These are phyloP conservation scores for Cephus cinctus DNA, from an alignment of 1,140 invertebrate species.

Conservation along the genomic window DNA sequence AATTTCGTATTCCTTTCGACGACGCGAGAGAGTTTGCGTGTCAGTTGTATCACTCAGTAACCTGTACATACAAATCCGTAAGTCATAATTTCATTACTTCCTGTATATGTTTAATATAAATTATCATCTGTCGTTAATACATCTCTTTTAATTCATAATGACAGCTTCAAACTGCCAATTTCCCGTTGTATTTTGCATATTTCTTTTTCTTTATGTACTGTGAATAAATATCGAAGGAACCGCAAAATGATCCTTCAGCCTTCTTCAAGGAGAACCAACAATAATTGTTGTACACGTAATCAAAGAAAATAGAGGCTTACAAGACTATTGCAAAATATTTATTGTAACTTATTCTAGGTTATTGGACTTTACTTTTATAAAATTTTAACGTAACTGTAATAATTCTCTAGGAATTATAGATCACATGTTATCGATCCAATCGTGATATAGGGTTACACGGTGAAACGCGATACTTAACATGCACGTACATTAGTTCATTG, in stretches of 20 bases:
- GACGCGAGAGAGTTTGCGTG: background rate
- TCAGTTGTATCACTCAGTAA: background rate
- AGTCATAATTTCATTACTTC: background rate
- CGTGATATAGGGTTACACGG: no score
- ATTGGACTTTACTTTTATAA: background rate
- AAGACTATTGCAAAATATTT: background rate
- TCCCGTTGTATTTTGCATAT: background rate
- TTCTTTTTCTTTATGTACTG: background rate
- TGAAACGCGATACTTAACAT: no score
- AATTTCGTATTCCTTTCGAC: background rate
- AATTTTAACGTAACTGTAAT: no score
- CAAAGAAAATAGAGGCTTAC: background rate
- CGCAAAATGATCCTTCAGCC: no score
- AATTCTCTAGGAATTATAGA: no score
- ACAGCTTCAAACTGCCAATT: background rate
- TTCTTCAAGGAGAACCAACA: no score
- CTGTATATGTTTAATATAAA: no score
- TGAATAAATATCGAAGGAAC: no score
- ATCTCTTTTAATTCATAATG: background rate
- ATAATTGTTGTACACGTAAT: no score
- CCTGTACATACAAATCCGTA: background rate
- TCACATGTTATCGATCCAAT: no score
- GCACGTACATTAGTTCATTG: background rate
- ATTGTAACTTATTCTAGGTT: background rate
- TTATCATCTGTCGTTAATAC: no score